phyloP scores from a whole-genome alignment of 2,888 invertebrate species.

The Fabriciana adippe region DNA sequence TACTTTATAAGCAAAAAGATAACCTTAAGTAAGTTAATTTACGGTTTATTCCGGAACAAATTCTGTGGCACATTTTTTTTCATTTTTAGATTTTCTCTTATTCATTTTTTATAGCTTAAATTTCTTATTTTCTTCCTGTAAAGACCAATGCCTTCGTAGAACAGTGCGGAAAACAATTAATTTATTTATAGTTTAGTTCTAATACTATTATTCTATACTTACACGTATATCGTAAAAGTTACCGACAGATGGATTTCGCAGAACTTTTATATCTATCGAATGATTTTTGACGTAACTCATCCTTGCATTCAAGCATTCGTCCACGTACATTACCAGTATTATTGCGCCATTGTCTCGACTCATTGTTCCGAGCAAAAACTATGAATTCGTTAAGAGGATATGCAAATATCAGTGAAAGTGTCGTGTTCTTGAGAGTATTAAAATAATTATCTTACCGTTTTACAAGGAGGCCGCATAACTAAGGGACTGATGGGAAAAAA shows the following conservation, averaged over 20 bases:
- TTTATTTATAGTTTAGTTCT: not conserved
- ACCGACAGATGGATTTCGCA: not conserved
- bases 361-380: conserved; percentile 41
- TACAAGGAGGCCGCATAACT: conserved; percentile 24
- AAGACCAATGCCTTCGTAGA: no score
- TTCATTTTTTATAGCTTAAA: no score
- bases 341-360: conserved; percentile 36
- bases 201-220: not conserved
- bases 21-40: no score
- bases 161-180: no score
- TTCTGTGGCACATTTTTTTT: no score
- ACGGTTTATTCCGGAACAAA: no score
- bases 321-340: conserved; percentile 32
- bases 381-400: conserved; percentile 43
- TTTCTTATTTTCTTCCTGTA: no score
- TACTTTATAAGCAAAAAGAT: no score
- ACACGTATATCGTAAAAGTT: no score
- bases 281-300: conserved; percentile 13
- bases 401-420: conserved; percentile 73
- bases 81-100: no score
- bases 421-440: conserved; percentile 44
- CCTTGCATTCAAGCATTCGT: conserved; percentile 20
- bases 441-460: conserved; percentile 41
- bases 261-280: not conserved
- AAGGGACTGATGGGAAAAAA: conserved; percentile 5